phyloP scores from a whole-genome alignment of 2,888 invertebrate genomes.

The Trichopoda pennipes region DNA sequence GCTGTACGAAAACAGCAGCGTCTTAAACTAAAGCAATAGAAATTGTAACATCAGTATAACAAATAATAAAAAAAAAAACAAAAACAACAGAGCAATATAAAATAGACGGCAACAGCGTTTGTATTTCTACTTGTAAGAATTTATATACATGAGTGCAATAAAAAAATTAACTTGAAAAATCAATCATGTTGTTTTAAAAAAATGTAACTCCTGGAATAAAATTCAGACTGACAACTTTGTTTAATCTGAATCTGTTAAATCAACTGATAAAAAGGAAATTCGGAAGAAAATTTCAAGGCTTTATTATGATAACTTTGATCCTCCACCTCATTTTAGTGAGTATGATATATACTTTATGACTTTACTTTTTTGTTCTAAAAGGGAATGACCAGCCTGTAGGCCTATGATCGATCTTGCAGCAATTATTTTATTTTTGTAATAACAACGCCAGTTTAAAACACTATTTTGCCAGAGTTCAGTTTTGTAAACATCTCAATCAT shows the following conservation, averaged over 20 bases:
- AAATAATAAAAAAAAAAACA: no score
- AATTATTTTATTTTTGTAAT: no score
- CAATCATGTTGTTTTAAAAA: slow-evolving; percentile 1
- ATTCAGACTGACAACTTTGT: slow-evolving; percentile 19
- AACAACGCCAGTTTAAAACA: no score
- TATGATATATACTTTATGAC: no score
- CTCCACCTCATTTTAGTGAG: no score
- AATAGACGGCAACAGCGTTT: background rate
- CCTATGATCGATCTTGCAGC: no score
- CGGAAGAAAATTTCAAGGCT: background rate
- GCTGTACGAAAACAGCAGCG: slow-evolving; percentile 22
- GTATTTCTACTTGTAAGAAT: background rate
- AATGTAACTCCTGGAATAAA: slow-evolving; percentile 31
- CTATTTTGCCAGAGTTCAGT: no score
- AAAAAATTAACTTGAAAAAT: background rate
- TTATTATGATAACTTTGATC: background rate
- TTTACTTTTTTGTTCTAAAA: no score
- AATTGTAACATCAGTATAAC: no score
- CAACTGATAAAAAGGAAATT: slow-evolving; percentile 1
- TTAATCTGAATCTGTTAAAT: slow-evolving; percentile 7
- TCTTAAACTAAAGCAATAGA: background rate
- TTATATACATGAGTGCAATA: background rate
- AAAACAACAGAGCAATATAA: background rate
- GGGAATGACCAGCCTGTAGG: no score
- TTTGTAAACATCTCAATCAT: no score